These are phyloP conservation scores for Danio aesculapii DNA, from an alignment of 2,797 vertebrate species.

Conservation along the genomic window DNA sequence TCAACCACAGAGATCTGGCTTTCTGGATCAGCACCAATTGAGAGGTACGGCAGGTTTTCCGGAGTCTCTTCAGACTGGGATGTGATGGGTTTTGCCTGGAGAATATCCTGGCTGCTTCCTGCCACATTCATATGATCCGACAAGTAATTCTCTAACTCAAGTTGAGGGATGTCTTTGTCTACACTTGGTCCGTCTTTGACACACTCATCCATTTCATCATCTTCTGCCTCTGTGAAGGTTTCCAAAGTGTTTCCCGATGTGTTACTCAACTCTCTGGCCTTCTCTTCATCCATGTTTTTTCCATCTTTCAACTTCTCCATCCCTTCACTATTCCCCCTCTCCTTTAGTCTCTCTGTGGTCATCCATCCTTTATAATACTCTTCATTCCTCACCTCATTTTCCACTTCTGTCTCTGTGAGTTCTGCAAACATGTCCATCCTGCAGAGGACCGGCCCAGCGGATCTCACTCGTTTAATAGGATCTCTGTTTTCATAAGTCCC, in stretches of 20 bases:
- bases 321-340: not conserved
- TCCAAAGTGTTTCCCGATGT: not conserved
- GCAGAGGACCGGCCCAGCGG: constrained; percentile 73
- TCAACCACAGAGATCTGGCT: constrained; percentile 36
- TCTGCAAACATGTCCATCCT: constrained; percentile 42
- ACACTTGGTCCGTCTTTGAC: not conserved
- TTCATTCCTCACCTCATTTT: constrained; percentile 16
- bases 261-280: not conserved
- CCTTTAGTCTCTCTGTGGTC: constrained; percentile 24
- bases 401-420: not conserved
- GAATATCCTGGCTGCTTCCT: not conserved
- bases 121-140: not conserved
- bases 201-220: not conserved
- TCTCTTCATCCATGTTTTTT: not conserved
- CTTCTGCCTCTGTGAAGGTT: not conserved
- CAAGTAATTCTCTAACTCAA: not conserved
- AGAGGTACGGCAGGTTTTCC: constrained; percentile 73
- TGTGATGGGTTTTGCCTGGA: not conserved
- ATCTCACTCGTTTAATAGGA: constrained; percentile 69
- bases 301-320: not conserved
- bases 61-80: constrained; percentile 15
- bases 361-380: constrained; percentile 32
- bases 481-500: constrained; percentile 22
- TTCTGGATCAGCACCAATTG: constrained; percentile 68
- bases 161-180: not conserved